Conservation (phyloP, 2,113 vertebrate species). For the Callocephalon fimbriatum region DNA sequence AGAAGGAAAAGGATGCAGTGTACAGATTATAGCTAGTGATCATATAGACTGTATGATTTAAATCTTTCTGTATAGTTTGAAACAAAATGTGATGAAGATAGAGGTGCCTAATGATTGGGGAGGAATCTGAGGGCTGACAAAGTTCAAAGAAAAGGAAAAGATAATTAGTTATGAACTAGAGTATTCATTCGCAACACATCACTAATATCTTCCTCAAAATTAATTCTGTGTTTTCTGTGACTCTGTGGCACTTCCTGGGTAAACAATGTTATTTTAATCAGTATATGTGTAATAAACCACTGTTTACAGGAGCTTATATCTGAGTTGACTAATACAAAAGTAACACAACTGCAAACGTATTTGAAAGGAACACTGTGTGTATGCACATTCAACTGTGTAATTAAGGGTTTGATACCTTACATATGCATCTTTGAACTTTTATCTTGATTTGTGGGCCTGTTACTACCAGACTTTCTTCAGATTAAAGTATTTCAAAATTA, state of each 20-base stretch:
- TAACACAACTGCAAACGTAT: not conserved
- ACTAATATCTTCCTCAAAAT: not conserved
- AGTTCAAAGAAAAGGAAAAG: not conserved
- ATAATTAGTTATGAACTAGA: not conserved
- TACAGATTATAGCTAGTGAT: not conserved
- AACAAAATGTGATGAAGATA: not conserved
- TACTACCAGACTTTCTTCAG: slow-evolving; percentile 5
- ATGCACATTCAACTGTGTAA: not conserved
- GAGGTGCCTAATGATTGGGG: not conserved
- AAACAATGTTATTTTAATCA: not conserved
- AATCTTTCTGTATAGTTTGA: not conserved
- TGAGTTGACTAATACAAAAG: not conserved
- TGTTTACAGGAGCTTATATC: not conserved
- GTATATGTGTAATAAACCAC: not conserved
- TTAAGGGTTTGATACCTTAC: not conserved
- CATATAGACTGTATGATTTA: not conserved
- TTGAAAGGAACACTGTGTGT: not conserved
- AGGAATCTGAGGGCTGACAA: not conserved
- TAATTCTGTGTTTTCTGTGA: not conserved
- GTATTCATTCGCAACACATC: not conserved
- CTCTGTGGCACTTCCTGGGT: not conserved
- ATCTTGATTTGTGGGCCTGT: slow-evolving; percentile 38
- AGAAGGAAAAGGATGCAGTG: not conserved
- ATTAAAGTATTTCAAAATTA: slow-evolving; percentile 21
- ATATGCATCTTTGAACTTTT: slow-evolving; percentile 25